Conservation (phyloP, 2,888 invertebrate genomes). For the Lepidocyrtoides sp. region DNA sequence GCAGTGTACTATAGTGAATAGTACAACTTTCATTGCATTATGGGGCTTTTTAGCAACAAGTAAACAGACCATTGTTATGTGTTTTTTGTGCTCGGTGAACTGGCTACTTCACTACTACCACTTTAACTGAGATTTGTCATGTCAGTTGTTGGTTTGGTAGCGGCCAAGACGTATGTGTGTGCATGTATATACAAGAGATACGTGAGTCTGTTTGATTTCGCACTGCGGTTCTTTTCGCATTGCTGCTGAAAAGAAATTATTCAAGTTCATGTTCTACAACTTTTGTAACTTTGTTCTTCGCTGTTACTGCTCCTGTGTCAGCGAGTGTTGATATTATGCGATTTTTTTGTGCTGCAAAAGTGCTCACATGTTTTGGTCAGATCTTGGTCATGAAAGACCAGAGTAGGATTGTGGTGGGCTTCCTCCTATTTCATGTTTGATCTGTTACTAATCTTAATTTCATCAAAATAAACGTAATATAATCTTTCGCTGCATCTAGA, state of each 20-base stretch:
- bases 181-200: conserved; percentile 44
- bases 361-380: conserved; percentile 44
- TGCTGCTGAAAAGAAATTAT: background rate
- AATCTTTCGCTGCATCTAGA: background rate
- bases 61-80: conserved; percentile 44
- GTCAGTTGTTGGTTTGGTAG: conserved; percentile 74
- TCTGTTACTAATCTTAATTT: background rate
- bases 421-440: conserved; percentile 42
- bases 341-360: conserved; percentile 34
- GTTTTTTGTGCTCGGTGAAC: background rate
- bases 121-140: conserved; percentile 58
- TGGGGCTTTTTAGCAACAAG: background rate
- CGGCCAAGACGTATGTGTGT: conserved; percentile 67
- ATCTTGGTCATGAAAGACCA: conserved; percentile 47
- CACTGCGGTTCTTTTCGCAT: background rate
- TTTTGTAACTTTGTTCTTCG: conserved; percentile 3
- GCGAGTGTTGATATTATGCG: background rate
- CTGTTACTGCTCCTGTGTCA: background rate
- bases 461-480: background rate
- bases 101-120: conserved; percentile 6
- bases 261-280: background rate
- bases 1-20: no score
- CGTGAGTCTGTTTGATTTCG: background rate
- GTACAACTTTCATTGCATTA: conserved; percentile 48
- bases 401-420: conserved; percentile 23